phyloP scores from a whole-genome alignment of 2,888 invertebrate species.

The Orchesella flavescens region DNA sequence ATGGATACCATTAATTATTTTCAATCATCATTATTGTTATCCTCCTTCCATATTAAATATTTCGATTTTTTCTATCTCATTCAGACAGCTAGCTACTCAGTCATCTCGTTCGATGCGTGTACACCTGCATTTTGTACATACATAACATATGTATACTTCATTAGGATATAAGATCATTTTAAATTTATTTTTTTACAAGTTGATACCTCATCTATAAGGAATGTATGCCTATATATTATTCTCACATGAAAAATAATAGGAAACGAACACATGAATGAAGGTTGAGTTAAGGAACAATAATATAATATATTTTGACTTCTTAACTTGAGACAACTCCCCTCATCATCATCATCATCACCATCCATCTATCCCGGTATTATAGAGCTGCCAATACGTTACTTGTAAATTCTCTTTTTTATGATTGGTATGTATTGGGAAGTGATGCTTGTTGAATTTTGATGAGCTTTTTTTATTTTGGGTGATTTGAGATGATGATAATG shows the following conservation, averaged over 20 bases:
- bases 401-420: slow-evolving; percentile 2
- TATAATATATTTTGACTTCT: no score
- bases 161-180: no score
- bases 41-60: slow-evolving; percentile 34
- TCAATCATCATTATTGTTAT: slow-evolving; percentile 48
- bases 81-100: no score
- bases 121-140: neutral
- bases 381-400: neutral
- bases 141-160: no score
- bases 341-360: slow-evolving; percentile 42
- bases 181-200: no score
- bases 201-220: no score
- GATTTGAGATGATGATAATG: slow-evolving; percentile 46
- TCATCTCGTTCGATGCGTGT: neutral
- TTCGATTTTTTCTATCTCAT: slow-evolving; percentile 15
- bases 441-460: slow-evolving; percentile 55
- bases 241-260: no score
- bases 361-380: no score
- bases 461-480: slow-evolving; percentile 46
- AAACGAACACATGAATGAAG: no score
- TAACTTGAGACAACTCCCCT: slow-evolving; percentile 52
- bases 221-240: no score
- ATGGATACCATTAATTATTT: slow-evolving; percentile 59
- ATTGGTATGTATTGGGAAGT: slow-evolving; percentile 30
- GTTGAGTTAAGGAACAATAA: no score